phyloP scores from a whole-genome alignment of 2,888 invertebrate species.

The Lucinisca nassula region DNA sequence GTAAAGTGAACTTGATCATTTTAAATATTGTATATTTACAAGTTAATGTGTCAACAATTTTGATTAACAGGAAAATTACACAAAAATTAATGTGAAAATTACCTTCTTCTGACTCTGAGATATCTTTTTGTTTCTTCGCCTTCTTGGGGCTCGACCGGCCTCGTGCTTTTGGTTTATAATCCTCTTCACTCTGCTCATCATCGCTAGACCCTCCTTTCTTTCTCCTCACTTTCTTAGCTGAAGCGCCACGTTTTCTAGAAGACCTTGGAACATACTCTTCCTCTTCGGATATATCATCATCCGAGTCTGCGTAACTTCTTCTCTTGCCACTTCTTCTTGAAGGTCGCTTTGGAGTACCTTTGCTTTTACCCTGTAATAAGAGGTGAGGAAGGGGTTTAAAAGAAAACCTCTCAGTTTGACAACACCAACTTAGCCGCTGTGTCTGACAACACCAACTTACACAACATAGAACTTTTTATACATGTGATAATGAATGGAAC shows the following conservation, averaged over 20 bases:
- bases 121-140: conserved; percentile 61
- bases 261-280: conserved; percentile 57
- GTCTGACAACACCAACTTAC: too few species aligned
- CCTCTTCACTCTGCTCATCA: conserved; percentile 68
- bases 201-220: conserved; percentile 27
- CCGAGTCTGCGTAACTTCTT: conserved; percentile 65
- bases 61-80: too few species aligned
- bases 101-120: conserved; percentile 52
- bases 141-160: conserved; percentile 42
- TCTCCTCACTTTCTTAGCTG: conserved; percentile 39
- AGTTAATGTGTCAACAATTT: too few species aligned
- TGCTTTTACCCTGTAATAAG: not conserved
- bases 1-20: too few species aligned
- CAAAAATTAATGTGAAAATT: too few species aligned
- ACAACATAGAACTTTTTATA: too few species aligned
- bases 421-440: too few species aligned
- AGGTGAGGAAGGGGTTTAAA: too few species aligned
- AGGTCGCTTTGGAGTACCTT: conserved; percentile 43
- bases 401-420: too few species aligned
- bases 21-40: too few species aligned
- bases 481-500: too few species aligned
- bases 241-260: conserved; percentile 22
- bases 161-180: conserved; percentile 65
- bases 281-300: conserved; percentile 65
- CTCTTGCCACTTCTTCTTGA: conserved; percentile 58